phyloP scores from a whole-genome alignment of 2,888 invertebrate species.

The Colletes collaris region DNA sequence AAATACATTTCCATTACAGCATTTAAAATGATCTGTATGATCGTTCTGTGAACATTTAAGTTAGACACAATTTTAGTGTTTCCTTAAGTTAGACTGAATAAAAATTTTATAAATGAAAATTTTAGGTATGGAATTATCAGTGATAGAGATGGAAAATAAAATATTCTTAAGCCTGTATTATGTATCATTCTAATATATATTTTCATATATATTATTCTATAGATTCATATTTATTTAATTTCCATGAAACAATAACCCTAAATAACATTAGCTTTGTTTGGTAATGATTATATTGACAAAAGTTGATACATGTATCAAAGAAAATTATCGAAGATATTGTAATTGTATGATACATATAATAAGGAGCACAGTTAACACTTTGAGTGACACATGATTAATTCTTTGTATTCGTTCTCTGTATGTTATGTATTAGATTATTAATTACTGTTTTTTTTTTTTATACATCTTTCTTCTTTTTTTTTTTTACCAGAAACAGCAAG shows the following conservation, averaged over 20 bases:
- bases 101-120: constrained; percentile 58
- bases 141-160: constrained; percentile 64
- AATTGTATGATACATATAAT: constrained; percentile 6
- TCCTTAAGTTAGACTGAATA: constrained; percentile 75
- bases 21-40: constrained; percentile 69
- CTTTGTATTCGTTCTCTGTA: neutral
- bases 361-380: constrained; percentile 70
- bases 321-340: constrained; percentile 17
- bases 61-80: constrained; percentile 70
- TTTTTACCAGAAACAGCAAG: constrained; percentile 43
- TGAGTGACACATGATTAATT: constrained; percentile 57
- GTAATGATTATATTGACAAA: neutral
- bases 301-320: constrained; percentile 17
- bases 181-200: constrained; percentile 77
- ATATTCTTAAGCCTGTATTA: constrained; percentile 77
- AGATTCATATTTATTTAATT: constrained; percentile 37
- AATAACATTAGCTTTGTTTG: constrained; percentile 3
- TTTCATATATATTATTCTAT: constrained; percentile 52
- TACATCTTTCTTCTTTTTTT: constrained; percentile 37
- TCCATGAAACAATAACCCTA: constrained; percentile 10
- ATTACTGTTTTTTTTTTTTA: constrained; percentile 27
- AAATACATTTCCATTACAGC: constrained; percentile 70
- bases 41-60: constrained; percentile 66
- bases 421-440: neutral
- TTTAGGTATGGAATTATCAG: constrained; percentile 45